Conservation (phyloP, 2,113 vertebrate species). For the Caranx melampygus region DNA sequence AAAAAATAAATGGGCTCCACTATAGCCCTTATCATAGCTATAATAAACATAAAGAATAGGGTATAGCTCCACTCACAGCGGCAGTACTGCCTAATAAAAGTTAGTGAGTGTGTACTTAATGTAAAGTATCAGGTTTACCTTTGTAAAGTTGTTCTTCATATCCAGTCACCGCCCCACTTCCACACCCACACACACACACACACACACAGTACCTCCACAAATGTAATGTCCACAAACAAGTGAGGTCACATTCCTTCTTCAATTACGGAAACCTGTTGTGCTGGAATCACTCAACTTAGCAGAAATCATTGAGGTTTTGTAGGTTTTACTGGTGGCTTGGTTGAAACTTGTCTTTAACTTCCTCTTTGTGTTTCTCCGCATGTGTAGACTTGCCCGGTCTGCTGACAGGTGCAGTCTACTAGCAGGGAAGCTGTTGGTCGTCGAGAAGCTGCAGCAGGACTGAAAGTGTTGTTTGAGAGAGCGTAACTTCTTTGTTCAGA, state of each 20-base stretch:
- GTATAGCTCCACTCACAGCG: no score
- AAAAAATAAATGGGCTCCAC: no score
- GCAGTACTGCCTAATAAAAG: no score
- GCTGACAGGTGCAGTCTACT: neutral
- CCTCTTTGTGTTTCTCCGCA: neutral
- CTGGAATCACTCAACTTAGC: accelerated
- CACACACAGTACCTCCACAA: neutral
- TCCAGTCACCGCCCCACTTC: neutral
- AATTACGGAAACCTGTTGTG: conserved; percentile 6
- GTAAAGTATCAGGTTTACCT: no score
- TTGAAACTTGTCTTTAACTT: neutral
- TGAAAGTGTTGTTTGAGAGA: conserved; percentile 30
- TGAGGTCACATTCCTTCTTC: conserved; percentile 66
- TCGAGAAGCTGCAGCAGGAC: neutral
- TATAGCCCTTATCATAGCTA: no score
- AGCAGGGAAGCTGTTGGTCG: neutral
- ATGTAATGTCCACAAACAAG: conserved; percentile 57
- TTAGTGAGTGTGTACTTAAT: no score
- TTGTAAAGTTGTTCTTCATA: neutral
- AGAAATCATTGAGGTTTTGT: neutral
- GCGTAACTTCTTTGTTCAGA: conserved; percentile 24
- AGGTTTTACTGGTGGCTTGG: neutral
- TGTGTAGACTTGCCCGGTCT: neutral
- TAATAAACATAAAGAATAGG: no score
- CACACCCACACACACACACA: neutral